Evolutionary conservation across 2,113 vertebrate species (phyloP).

Genomic region (Aegotheles bennettii): DNA sequence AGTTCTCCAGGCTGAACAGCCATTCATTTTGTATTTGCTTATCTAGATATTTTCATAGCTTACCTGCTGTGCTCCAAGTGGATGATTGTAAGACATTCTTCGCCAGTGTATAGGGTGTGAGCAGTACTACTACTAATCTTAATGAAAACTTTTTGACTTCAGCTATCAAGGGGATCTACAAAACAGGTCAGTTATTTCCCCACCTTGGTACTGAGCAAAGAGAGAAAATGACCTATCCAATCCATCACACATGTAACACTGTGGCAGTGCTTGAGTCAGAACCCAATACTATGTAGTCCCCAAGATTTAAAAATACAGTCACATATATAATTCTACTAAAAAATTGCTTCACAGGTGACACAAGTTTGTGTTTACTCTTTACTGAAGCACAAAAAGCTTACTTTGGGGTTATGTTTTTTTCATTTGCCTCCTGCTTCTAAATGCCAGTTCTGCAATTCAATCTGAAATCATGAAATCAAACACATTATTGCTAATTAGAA

Average conservation of each 20-base stretch:
- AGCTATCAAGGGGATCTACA: not conserved
- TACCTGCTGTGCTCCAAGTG: not conserved
- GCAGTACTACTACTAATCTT: not conserved
- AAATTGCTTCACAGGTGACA: not conserved
- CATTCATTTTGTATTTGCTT: not conserved
- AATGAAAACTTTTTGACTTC: not conserved
- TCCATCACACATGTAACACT: not conserved
- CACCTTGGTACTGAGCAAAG: not conserved
- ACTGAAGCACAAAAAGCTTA: not conserved
- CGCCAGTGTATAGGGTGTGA: not conserved
- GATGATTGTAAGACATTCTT: not conserved
- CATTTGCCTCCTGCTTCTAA: not conserved
- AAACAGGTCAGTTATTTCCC: not conserved
- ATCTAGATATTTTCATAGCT: not conserved
- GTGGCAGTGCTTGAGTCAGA: fast-evolving
- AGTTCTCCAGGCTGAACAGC: not conserved
- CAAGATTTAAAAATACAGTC: not conserved
- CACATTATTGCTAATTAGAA: not conserved
- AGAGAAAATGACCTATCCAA: not conserved
- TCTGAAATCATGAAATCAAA: not conserved
- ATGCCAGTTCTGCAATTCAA: not conserved
- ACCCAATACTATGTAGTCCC: not conserved
- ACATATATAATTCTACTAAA: not conserved
- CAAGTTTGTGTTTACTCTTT: not conserved
- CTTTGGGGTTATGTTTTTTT: not conserved